phyloP scores from a whole-genome alignment of 2,888 invertebrate genomes.

The Dicycla oo region DNA sequence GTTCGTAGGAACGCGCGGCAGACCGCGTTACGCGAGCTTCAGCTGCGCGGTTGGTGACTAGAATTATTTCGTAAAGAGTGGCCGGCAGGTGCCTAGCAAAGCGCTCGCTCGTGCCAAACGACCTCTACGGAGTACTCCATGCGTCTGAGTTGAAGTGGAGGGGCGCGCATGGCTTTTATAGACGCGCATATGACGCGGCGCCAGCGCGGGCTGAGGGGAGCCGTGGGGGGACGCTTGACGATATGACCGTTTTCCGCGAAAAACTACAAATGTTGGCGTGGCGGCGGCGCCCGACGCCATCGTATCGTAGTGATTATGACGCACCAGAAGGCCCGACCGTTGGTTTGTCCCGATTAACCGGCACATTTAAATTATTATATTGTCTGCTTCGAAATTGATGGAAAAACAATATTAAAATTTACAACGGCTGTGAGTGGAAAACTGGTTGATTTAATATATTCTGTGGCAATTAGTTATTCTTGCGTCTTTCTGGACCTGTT shows the following conservation, averaged over 20 bases:
- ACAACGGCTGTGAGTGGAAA: conserved; percentile 77
- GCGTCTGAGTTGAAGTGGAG: conserved; percentile 90
- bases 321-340: conserved; percentile 81
- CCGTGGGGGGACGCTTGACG: conserved; percentile 73
- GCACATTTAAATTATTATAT: conserved; percentile 58
- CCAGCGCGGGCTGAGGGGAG: conserved; percentile 70
- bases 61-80: conserved; percentile 88
- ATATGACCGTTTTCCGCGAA: conserved; percentile 89
- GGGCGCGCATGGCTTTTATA: conserved; percentile 88
- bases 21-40: conserved; percentile 88
- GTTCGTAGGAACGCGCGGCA: conserved; percentile 89
- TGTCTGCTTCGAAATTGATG: conserved; percentile 55
- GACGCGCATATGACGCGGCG: conserved; percentile 84
- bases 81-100: conserved; percentile 91
- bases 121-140: conserved; percentile 91
- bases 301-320: conserved; percentile 81
- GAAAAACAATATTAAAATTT: conserved; percentile 63
- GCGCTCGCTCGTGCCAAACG: conserved; percentile 91
- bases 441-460: conserved; percentile 46
- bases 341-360: conserved; percentile 79
- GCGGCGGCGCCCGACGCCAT: conserved; percentile 77
- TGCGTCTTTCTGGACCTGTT: conserved; percentile 68
- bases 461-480: conserved; percentile 63
- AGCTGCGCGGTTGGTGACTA: conserved; percentile 90
- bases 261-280: conserved; percentile 83